Evolutionary conservation across 92 coral and sea anemone species (phyloP), one percentile per base, ranked within the genome.

Genomic region (Plumapathes pennacea): DNA sequence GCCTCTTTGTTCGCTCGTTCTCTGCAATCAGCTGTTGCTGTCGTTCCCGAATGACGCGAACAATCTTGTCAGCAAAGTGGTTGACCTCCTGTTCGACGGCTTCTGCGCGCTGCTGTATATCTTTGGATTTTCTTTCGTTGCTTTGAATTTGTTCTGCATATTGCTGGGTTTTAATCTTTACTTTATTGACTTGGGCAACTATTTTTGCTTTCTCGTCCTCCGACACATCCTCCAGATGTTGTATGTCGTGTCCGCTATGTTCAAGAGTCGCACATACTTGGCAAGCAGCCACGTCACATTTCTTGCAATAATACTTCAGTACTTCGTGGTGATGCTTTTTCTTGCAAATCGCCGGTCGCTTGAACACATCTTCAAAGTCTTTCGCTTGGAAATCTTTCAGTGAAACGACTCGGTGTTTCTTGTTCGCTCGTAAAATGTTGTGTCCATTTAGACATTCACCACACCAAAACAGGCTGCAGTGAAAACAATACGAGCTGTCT

Each of bases 401-500:
- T 19, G 48, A 54, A 4, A 55, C 32, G 21, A 68, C 67, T 9
- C 67, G 67, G 10, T 68, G 78, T 2, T 15, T 45, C 36, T 26
- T 71, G 25, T 51, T 58, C 5, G 10, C 39, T 19, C 48, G 24
- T 38, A 71, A 38, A 1, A 30, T 32, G 39, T 34, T 48, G n/a
- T 71, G 78, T 3, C 31, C 71, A 34, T n/a, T 9, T 11, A 71
- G 19, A 28, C 78, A 71, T 22, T 49, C 46, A 4, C 48, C 30
- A 40, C 77, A 70, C 44, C 57, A 39, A 32, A 71, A 48, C 4
- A 22, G 25, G 43, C 50, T 36, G 46, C 78, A 71, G 2, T 71
- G 60, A 24, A 71, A 71, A 49, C 78, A 71, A n/a, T 59, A 71
- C 11, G 54, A 71, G 26, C 57, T 33, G 3, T 47, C 41, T 13